phyloP scores from a whole-genome alignment of 2,797 vertebrate species.

The Phataginus tetradactyla region DNA sequence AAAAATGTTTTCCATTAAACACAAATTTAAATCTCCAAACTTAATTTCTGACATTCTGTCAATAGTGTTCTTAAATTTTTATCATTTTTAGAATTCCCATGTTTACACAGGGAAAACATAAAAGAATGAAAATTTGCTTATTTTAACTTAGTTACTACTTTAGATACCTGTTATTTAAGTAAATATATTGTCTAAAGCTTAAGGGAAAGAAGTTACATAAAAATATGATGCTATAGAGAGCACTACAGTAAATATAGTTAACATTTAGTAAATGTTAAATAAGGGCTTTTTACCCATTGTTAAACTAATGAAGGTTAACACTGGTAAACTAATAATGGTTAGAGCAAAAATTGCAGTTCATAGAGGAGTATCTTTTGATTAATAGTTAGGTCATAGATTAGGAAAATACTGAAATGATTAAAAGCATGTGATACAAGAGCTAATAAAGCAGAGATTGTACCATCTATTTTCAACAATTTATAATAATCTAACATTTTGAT shows the following conservation, averaged over 20 bases:
- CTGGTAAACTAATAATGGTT: neutral
- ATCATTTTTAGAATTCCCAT: neutral
- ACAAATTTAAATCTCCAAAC: neutral
- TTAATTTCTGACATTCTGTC: conserved; percentile 17
- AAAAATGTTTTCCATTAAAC: neutral
- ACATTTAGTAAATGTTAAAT: conserved; percentile 9
- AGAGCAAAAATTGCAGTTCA: neutral
- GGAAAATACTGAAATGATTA: neutral
- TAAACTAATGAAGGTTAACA: too few relatives aligned
- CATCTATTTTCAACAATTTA: neutral
- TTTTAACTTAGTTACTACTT: neutral
- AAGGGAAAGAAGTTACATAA: conserved; percentile 10
- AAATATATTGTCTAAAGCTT: neutral
- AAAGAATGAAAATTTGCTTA: neutral
- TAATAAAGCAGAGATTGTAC: neutral
- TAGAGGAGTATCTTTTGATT: neutral
- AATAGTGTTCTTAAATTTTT: neutral
- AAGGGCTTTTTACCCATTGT: neutral
- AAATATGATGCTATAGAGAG: neutral
- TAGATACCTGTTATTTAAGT: neutral
- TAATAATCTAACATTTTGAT: neutral
- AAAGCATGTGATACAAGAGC: neutral
- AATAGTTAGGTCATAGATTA: neutral
- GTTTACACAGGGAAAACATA: neutral
- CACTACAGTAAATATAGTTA: neutral